Percentiles rank a stretch among this genome's conserved stretches.
These are phyloP conservation scores for Geotrypetes seraphini DNA, from an alignment of 2,797 vertebrate genomes.

Conservation along the genomic window DNA sequence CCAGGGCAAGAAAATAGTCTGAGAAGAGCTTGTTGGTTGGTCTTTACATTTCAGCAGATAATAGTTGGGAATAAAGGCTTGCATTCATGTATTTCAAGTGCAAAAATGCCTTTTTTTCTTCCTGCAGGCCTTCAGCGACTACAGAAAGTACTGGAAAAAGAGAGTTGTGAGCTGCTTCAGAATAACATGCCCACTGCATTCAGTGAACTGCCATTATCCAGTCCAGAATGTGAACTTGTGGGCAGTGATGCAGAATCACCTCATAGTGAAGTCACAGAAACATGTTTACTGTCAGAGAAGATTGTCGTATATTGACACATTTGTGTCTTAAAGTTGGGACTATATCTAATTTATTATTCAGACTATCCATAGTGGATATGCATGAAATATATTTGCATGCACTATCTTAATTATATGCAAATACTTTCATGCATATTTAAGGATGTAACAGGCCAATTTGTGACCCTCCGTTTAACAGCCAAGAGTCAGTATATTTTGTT, in stretches of 20 bases:
- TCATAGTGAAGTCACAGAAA: not conserved
- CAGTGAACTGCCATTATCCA: not conserved
- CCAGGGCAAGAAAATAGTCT: too few relatives aligned
- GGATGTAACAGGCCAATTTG: too few relatives aligned
- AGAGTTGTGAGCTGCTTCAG: not conserved
- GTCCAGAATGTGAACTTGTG: not conserved
- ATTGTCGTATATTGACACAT: constrained; percentile 5
- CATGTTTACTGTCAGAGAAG: constrained; percentile 3
- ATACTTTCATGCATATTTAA: too few relatives aligned
- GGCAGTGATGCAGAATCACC: not conserved
- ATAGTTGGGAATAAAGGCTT: too few relatives aligned
- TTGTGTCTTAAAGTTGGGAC: not conserved
- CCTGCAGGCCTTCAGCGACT: constrained; percentile 15
- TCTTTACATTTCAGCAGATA: too few relatives aligned
- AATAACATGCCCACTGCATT: not conserved
- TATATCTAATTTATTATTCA: not conserved
- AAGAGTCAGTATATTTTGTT: too few relatives aligned
- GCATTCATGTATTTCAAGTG: too few relatives aligned
- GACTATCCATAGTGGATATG: too few relatives aligned
- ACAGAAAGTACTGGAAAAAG: not conserved
- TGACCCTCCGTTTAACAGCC: too few relatives aligned
- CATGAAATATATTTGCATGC: too few relatives aligned
- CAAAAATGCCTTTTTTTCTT: not conserved
- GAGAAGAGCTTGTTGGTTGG: too few relatives aligned
- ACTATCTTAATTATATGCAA: too few relatives aligned